A percentile compares a stretch with the other conserved stretches of the same genome.
These are phyloP conservation scores for Euzophera pinguis DNA, from an alignment of 2,888 invertebrate species.

Conservation along the genomic window DNA sequence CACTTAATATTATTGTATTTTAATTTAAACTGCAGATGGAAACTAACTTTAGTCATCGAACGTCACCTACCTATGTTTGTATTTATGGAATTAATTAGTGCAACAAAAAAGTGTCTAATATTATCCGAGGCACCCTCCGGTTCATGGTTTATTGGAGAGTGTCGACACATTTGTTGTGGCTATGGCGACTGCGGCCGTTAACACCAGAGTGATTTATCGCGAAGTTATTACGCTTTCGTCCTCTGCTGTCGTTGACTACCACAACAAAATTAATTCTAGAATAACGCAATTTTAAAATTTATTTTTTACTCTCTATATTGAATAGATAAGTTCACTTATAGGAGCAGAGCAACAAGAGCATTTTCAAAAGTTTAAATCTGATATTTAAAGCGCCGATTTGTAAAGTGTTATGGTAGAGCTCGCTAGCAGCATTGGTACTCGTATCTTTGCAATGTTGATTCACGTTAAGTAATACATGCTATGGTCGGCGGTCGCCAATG, in stretches of 20 bases:
- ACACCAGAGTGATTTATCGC: slow-evolving; percentile 60
- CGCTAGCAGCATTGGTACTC: too few relatives aligned
- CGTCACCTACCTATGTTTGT: not conserved
- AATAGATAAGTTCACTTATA: too few relatives aligned
- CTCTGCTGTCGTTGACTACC: not conserved
- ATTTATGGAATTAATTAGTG: not conserved
- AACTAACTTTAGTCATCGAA: not conserved
- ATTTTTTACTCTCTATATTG: too few relatives aligned
- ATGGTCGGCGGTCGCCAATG: too few relatives aligned
- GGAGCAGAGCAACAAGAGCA: too few relatives aligned
- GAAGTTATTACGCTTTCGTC: slow-evolving; percentile 34
- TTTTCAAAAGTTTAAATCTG: too few relatives aligned
- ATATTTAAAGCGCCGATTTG: too few relatives aligned
- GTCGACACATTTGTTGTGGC: slow-evolving; percentile 67
- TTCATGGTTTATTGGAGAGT: slow-evolving; percentile 46
- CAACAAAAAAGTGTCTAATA: slow-evolving; percentile 23
- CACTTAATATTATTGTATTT: too few relatives aligned
- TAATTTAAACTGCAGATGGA: too few relatives aligned
- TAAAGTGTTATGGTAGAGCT: too few relatives aligned
- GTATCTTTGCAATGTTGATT: too few relatives aligned
- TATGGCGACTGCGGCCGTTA: slow-evolving; percentile 46
- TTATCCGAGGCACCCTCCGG: slow-evolving; percentile 32
- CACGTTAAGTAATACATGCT: too few relatives aligned
- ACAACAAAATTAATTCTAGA: not conserved
- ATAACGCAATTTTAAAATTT: not conserved